Evolutionary conservation across 2,888 invertebrate species (phyloP), one percentile per base, ranked within the genome.

Genomic region (Coelopa pilipes): DNA sequence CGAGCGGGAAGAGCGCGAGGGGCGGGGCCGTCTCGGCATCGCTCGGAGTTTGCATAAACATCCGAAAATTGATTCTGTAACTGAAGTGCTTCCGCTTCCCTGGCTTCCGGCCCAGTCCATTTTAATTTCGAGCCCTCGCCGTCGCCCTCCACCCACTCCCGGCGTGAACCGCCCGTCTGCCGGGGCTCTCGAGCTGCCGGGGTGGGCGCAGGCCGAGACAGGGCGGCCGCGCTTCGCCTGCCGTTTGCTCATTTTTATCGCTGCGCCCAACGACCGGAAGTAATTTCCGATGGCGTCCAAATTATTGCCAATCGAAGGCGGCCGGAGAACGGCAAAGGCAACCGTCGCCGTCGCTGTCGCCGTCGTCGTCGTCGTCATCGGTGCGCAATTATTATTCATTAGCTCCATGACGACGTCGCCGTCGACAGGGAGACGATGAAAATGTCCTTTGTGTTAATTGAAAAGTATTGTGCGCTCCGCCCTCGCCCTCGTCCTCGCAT

Each of bases 161-260:
- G 49, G 21, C 49, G 17, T 19, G 3, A 9, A 12, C n/a, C 47
- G 4, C 66, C 66, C 46, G 34, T 9, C 57, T 19, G 65, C 65
- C 19, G 24, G 3, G 10, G 12, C 12, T 46, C 65, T 19, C n/a
- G 19, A 34, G 46, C 11, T 63, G 63, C 55, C 4, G 34, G 34
- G 34, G 34, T 34, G 34, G 34, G 7, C 34, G n/a, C 57, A 34
- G 34, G 24, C 17, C 57, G 21, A 59, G 57, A 12, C 21, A 59
- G 17, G 12, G 2, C 19, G 70, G 24, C 34, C 24, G 21, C 50
- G 59, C 46, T 53, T 55, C 68, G 68, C 50, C 68, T 72, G 71
- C 70, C 15, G 13, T 70, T 49, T 73, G 73, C 57, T 67, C 57
- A 73, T 73, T 75, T 75, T 71, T 73, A 70, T 69, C 71, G 73